Percentiles rank a stretch among this genome's conserved stretches.
Evolutionary conservation across 2,888 invertebrate species (phyloP).

Genomic region (Hypomecis atomaria): DNA sequence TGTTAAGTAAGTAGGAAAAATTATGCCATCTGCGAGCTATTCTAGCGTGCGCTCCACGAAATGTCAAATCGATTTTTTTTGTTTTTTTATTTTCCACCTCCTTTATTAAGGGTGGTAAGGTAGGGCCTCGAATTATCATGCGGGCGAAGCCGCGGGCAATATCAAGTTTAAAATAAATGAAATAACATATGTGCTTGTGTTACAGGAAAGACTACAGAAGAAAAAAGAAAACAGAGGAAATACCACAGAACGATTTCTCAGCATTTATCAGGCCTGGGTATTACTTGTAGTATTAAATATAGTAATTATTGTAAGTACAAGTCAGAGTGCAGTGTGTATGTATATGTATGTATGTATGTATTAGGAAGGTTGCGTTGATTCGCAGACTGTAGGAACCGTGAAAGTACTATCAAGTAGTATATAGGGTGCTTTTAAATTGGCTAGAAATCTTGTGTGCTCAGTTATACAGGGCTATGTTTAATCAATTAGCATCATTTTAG

Average conservation of each 20-base stretch:
- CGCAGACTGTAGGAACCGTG: not conserved
- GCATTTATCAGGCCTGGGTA: constrained; percentile 33
- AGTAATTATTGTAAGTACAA: constrained; percentile 1
- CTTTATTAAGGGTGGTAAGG: no score
- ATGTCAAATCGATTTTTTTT: no score
- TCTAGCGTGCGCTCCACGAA: no score
- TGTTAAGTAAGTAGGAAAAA: no score
- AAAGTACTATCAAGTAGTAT: no score
- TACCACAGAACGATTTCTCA: constrained; percentile 34
- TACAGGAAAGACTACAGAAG: constrained; percentile 33
- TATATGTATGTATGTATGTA: not conserved
- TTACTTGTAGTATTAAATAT: constrained; percentile 27
- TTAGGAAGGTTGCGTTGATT: not conserved
- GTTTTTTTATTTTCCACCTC: no score
- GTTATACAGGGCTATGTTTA: no score
- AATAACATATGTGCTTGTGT: not conserved
- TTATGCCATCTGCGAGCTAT: no score
- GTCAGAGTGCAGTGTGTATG: not conserved
- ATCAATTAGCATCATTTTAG: no score
- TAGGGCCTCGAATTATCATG: no score
- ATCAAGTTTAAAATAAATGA: no score
- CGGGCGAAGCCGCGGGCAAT: no score
- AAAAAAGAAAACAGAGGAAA: constrained; percentile 35
- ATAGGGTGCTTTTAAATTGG: not conserved
- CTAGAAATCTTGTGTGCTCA: not conserved